Percentiles rank a stretch among this genome's conserved stretches.
Evolutionary conservation across 2,888 invertebrate genomes (phyloP).

Genomic region (Baccha elongata): DNA sequence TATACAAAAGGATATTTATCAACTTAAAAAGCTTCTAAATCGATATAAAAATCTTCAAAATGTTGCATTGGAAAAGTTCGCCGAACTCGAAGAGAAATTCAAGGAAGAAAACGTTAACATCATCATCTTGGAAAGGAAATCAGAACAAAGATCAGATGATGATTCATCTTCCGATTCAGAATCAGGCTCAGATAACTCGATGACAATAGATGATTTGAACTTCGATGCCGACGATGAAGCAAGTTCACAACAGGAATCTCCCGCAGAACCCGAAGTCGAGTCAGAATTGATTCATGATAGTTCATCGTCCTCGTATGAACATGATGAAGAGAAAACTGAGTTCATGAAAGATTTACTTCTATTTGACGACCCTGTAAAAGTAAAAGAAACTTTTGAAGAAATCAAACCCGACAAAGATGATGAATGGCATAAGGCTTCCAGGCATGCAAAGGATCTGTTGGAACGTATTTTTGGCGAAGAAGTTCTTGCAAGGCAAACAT

Average conservation of each 20-base stretch:
- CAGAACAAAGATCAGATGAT: neutral
- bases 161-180: neutral
- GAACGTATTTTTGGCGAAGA: neutral
- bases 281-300: neutral
- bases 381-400: neutral
- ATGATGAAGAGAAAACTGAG: neutral
- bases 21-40: constrained; percentile 20
- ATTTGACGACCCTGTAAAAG: neutral
- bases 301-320: neutral
- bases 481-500: neutral
- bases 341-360: neutral
- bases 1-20: constrained; percentile 3
- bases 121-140: constrained; percentile 14
- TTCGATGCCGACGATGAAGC: neutral
- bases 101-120: constrained; percentile 2
- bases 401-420: neutral
- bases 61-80: neutral
- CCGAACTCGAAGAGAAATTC: constrained; percentile 10
- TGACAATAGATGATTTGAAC: neutral
- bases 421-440: neutral
- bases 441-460: constrained; percentile 1
- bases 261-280: neutral
- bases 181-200: neutral
- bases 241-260: neutral
- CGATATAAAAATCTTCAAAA: neutral